Evolutionary conservation across 2,113 vertebrate species (phyloP).

Genomic region (Esox niger): DNA sequence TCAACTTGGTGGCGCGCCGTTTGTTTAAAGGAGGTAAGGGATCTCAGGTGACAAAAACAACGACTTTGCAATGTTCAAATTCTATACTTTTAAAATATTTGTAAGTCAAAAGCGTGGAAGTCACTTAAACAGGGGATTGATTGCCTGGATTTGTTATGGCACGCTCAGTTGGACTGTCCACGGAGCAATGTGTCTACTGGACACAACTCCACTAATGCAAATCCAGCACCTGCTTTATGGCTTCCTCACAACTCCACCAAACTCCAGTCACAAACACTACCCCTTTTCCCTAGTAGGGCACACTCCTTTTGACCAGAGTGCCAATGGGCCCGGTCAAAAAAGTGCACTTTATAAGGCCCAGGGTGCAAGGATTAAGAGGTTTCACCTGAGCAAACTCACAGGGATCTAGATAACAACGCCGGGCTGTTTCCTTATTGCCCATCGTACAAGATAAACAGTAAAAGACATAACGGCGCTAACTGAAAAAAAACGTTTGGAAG

Average conservation of each 20-base stretch:
- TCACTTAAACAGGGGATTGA: no score
- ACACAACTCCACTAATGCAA: neutral
- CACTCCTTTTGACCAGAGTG: no score
- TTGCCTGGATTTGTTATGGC: no score
- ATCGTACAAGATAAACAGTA: neutral
- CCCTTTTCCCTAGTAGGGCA: neutral
- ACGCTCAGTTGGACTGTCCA: neutral
- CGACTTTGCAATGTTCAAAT: neutral
- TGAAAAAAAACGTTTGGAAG: neutral
- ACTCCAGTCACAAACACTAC: neutral
- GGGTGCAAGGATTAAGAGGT: neutral
- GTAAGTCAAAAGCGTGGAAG: no score
- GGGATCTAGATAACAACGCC: slow-evolving; percentile 11
- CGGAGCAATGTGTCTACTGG: neutral
- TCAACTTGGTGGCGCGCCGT: neutral
- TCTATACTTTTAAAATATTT: neutral
- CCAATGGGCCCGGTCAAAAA: no score
- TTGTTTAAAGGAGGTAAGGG: neutral
- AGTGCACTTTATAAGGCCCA: neutral
- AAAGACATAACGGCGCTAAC: neutral
- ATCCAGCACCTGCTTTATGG: neutral
- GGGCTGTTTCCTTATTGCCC: neutral
- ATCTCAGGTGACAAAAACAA: neutral
- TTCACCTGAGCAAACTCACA: slow-evolving; percentile 49
- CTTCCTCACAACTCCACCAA: neutral